phyloP scores from a whole-genome alignment of 2,797 vertebrate species.

The Pteronotus mesoamericanus region DNA sequence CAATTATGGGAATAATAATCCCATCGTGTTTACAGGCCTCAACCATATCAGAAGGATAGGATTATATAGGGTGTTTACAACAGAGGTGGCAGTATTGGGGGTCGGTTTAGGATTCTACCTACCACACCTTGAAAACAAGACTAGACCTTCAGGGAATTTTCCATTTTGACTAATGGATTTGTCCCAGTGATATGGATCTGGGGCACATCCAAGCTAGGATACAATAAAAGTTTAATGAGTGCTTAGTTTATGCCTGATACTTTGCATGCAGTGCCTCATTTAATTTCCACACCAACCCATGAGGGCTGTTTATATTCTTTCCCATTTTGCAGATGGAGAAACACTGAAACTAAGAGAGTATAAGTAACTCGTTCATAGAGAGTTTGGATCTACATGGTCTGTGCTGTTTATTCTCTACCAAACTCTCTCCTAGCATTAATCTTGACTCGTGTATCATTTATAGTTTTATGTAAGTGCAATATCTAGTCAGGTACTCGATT shows the following conservation, averaged over 20 bases:
- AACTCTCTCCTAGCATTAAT: neutral
- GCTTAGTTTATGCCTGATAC: neutral
- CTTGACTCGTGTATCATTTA: neutral
- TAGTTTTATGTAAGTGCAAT: neutral
- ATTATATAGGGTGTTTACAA: neutral
- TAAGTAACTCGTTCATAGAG: neutral
- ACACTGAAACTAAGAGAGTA: conserved; percentile 13
- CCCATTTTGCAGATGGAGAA: neutral
- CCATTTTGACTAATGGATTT: neutral
- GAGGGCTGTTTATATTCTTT: neutral
- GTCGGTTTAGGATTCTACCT: neutral
- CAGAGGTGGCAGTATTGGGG: neutral
- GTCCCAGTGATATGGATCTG: neutral
- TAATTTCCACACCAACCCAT: neutral
- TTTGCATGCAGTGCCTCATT: neutral
- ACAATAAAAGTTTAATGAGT: neutral
- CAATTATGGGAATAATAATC: neutral
- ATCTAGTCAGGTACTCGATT: neutral
- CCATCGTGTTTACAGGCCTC: neutral
- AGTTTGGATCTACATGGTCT: neutral
- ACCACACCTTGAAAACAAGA: neutral
- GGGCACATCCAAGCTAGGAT: neutral
- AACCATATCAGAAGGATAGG: neutral
- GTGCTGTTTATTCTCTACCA: neutral
- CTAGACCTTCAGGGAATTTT: neutral